These are phyloP conservation scores for Lamprotornis superbus DNA, from an alignment of 2,113 vertebrate species.

Conservation along the genomic window DNA sequence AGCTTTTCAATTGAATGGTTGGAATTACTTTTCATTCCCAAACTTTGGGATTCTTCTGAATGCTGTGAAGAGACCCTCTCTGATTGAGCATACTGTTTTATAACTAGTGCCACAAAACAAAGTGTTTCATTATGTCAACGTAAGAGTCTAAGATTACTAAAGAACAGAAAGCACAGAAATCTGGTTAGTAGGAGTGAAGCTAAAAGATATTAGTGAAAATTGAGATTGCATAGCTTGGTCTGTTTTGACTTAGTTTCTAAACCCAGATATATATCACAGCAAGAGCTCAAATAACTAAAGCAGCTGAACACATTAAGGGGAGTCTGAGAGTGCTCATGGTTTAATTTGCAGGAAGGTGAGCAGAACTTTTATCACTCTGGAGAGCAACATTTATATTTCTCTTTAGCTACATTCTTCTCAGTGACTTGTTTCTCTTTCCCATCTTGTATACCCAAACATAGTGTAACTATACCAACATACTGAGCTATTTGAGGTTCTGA, in stretches of 20 bases:
- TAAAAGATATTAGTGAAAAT: neutral
- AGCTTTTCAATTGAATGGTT: neutral
- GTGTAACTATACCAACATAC: rapidly evolving
- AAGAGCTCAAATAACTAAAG: neutral
- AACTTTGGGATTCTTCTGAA: neutral
- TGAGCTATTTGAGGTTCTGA: neutral
- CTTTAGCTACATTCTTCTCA: neutral
- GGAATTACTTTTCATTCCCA: neutral
- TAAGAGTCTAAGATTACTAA: neutral
- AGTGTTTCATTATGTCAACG: neutral
- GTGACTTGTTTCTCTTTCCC: neutral
- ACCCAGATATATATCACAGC: neutral
- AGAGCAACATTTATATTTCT: neutral
- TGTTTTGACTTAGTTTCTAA: neutral
- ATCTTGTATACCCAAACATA: neutral
- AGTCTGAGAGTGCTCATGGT: neutral
- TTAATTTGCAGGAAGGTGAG: neutral
- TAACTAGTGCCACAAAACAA: neutral
- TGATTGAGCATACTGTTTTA: neutral
- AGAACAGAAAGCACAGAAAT: neutral
- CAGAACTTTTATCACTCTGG: neutral
- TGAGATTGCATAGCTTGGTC: neutral
- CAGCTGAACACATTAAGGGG: neutral
- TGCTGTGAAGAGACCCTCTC: neutral
- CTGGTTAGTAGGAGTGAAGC: neutral